Evolutionary conservation across 2,113 vertebrate species (phyloP), one percentile per base, ranked within the genome.

Genomic region (Eudyptes chrysolophus): DNA sequence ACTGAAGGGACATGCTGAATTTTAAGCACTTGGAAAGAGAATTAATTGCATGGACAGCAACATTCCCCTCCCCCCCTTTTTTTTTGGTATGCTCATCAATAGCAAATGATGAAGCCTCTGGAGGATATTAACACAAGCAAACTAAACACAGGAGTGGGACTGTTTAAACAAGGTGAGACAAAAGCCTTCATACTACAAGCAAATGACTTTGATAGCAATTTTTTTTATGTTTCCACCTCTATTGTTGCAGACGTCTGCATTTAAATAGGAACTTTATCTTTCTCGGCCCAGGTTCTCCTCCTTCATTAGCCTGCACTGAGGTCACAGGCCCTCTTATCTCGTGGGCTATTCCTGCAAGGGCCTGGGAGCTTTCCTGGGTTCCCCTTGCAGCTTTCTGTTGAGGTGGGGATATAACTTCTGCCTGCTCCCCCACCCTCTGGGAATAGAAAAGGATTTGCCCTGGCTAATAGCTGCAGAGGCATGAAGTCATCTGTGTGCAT

Each of bases 101-200:
- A 96, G 89, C 66, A 96, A 93, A 96, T 95, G 79, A 97, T 96
- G 95, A 97, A 95, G 92, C 69, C 97, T 90, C 79, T 44, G 46
- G 77, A 64, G 94, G 76, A 90, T 97, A 89, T 94, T 95, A 97
- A 93, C 84, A 89, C 58, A 94, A 95, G 70, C 95, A 95, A 96
- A 94, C 92, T 97, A 96, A 96, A 92, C 84, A 95, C 52, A 78
- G 84, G 60, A 96, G 87, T 89, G 89, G 76, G 89, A 95, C 84
- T 89, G 77, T 94, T 97, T 78, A 94, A 95, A 94, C 38, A 90
- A 95, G 76, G 85, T 93, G 89, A 92, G 72, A 95, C 78, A 93
- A 84, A 88, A 91, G 55, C 76, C 49, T 81, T 86, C 71, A 25
- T 72, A 48, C 48, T 90, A 82, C 65, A 81, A 92, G 68, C 44